Conservation (phyloP, 1,140 invertebrate species). For the Drosophila orosa region DNA sequence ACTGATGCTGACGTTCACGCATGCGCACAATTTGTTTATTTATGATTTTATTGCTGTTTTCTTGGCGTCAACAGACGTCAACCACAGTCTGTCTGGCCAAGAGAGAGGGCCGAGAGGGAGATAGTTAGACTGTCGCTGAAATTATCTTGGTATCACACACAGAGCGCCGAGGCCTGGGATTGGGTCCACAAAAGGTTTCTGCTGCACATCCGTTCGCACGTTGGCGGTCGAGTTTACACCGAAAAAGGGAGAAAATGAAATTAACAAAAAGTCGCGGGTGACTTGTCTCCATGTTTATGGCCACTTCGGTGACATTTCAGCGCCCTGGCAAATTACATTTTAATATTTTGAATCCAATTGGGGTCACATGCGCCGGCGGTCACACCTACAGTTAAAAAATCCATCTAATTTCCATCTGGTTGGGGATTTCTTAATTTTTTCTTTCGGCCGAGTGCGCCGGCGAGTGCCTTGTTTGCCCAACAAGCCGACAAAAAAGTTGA, state of each 20-base stretch:
- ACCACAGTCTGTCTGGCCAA: not conserved
- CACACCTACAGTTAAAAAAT: conserved; percentile 57
- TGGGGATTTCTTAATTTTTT: conserved; percentile 51
- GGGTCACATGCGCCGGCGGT: conserved; percentile 76
- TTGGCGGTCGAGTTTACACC: conserved; percentile 31
- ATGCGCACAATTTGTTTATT: conserved; percentile 70
- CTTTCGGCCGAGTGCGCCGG: conserved; percentile 45
- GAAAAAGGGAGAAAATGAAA: conserved; percentile 8
- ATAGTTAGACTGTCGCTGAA: conserved; percentile 42
- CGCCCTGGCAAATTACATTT: conserved; percentile 62
- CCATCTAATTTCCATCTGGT: conserved; percentile 42
- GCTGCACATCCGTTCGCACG: conserved; percentile 79
- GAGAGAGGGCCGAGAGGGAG: not conserved
- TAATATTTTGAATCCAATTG: conserved; percentile 72
- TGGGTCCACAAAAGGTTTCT: conserved; percentile 36
- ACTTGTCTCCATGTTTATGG: conserved; percentile 37
- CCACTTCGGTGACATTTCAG: conserved; percentile 59
- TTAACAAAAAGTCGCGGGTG: conserved; percentile 18
- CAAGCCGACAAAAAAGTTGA: conserved; percentile 54
- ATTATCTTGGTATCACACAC: conserved; percentile 57
- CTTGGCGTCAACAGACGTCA: conserved; percentile 46
- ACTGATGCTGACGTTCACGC: conserved; percentile 55
- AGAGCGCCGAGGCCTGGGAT: conserved; percentile 5
- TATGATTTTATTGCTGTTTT: conserved; percentile 72
- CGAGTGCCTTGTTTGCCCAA: conserved; percentile 66